Evolutionary conservation across 2,113 vertebrate species (phyloP).

Genomic region (Catagonus wagneri): DNA sequence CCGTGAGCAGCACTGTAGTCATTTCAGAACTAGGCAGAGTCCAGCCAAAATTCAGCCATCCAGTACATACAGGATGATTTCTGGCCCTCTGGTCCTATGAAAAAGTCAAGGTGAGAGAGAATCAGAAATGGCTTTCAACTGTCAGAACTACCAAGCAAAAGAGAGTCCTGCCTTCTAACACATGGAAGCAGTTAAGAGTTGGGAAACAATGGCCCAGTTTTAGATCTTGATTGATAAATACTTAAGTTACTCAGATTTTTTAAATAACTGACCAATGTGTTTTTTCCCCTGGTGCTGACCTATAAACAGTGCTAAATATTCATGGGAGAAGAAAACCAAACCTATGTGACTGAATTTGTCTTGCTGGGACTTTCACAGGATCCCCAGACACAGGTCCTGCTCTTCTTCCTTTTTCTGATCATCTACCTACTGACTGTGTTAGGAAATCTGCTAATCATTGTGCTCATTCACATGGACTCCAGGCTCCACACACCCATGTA

Average conservation of each 20-base stretch:
- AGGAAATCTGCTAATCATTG: conserved; percentile 69
- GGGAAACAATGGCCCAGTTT: neutral
- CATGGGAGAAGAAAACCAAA: conserved; percentile 74
- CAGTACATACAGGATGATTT: neutral
- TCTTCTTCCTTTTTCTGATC: conserved; percentile 72
- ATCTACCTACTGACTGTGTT: conserved; percentile 71
- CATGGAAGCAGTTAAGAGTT: neutral
- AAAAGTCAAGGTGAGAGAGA: neutral
- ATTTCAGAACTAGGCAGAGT: neutral
- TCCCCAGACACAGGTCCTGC: conserved; percentile 55
- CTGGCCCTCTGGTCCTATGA: neutral
- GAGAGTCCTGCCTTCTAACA: neutral
- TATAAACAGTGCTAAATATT: neutral
- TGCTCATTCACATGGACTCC: conserved; percentile 68
- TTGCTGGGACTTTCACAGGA: conserved; percentile 77
- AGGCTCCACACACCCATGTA: conserved; percentile 74
- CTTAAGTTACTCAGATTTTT: neutral
- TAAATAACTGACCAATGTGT: neutral
- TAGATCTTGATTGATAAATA: neutral
- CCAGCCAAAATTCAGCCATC: neutral
- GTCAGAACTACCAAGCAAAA: neutral
- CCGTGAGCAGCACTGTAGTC: rapidly evolving
- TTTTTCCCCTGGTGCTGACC: conserved; percentile 28
- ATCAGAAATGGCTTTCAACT: neutral
- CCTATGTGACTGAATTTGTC: conserved; percentile 67